Base-by-base conservation (phyloP, 92 coral and sea anemone species). In the Palythoa caribaeorum region DNA sequence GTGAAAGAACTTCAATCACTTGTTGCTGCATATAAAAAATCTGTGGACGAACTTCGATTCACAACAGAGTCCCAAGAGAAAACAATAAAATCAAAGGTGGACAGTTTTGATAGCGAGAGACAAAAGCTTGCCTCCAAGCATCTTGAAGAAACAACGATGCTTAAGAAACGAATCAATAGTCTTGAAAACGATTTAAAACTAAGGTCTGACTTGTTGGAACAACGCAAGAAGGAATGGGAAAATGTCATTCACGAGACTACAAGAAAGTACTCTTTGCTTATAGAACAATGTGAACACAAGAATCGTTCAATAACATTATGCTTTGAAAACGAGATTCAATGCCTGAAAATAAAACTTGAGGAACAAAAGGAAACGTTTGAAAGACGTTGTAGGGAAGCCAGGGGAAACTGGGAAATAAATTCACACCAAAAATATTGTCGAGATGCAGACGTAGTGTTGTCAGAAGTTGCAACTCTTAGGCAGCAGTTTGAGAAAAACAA, bases 161-260 rank as follows among this genome's bases (percentile, higher is more conserved):
- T 80, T 15, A 80, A 62, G 38, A 80, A 63, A 44, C 55, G 39
- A 63, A 80, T 80, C 2, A 50, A 38, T 3, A 70, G 38, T 63
- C 85, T 80, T 80, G 73, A 80, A 62, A 80, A 80, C 5, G 85
- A 80, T 4, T 15, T 19, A 4, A 9, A 15, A 2, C 39, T 74
- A 62, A 17, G 57, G 9, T 19, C 53, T n/a, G 39, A 47, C 55
- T 44, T 80, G 48, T n/a, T 80, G 19, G 85, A 80, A 44, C 16
- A 38, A 40, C 85, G 74, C 9, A 80, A 80, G 47, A 63, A 80
- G 35, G 85, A 80, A 62, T 80, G 85, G 85, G 85, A 80, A 15
- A 65, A n/a, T 14, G 54, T 62, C 10, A 38, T 80, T 19, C 38
- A 80, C 73, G 85, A 80, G 48, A 39, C 73, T 13, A 78, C 48